Percentiles rank a stretch among this genome's conserved stretches.
Conservation (phyloP, 2,888 invertebrate genomes). For the Mylabris sibirica region DNA sequence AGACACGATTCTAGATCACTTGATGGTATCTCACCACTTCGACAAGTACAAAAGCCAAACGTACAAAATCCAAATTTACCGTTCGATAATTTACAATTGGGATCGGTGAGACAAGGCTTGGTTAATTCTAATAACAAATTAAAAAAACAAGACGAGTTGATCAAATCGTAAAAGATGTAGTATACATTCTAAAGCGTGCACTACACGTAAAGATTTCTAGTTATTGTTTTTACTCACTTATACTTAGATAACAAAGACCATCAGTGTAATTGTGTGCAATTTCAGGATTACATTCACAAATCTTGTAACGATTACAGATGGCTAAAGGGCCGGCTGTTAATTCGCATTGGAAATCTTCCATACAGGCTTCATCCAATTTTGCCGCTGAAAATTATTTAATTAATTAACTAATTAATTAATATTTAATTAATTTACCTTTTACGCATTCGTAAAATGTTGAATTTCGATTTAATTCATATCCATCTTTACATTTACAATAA, state of each 20-base stretch:
- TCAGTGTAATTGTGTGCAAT: constrained; percentile 47
- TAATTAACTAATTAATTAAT: constrained; percentile 3
- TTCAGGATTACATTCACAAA: constrained; percentile 49
- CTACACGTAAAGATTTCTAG: too few relatives aligned
- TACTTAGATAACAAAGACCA: constrained; percentile 50
- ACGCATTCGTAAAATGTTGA: constrained; percentile 58
- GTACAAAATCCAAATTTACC: constrained; percentile 51
- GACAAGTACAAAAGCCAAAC: constrained; percentile 53
- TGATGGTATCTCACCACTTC: constrained; percentile 45
- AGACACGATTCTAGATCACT: constrained; percentile 50
- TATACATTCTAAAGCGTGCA: too few relatives aligned
- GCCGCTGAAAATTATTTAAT: constrained; percentile 44
- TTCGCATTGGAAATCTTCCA: constrained; percentile 53
- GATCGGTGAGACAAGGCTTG: constrained; percentile 49
- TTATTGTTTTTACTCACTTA: constrained; percentile 50
- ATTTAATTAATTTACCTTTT: constrained; percentile 51
- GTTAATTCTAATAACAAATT: constrained; percentile 46
- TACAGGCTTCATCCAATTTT: constrained; percentile 50
- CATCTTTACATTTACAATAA: constrained; percentile 59
- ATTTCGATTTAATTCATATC: constrained; percentile 57
- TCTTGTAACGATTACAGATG: constrained; percentile 43
- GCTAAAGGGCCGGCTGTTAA: constrained; percentile 45
- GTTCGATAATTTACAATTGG: constrained; percentile 52
- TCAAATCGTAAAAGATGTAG: background rate
- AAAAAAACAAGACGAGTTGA: background rate